phyloP scores from a whole-genome alignment of 23 tunicate genomes.

The Diplosoma virens region DNA sequence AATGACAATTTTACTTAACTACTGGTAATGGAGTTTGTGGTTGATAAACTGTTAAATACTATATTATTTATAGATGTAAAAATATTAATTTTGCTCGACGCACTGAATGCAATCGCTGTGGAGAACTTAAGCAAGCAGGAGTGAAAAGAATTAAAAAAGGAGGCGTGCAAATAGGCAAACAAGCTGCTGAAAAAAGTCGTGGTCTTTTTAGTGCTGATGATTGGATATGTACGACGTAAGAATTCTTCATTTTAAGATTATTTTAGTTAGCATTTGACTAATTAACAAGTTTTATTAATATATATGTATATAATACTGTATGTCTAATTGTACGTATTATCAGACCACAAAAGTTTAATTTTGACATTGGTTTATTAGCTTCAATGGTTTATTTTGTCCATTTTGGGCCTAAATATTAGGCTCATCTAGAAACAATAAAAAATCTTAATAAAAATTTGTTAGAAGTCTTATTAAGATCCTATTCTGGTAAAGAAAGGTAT shows the following conservation, averaged over 20 bases:
- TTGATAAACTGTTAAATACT: neutral
- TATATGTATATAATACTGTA: too few relatives aligned
- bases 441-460: too few relatives aligned
- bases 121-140: conserved; percentile 42
- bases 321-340: too few relatives aligned
- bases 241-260: neutral
- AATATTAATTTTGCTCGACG: conserved; percentile 90
- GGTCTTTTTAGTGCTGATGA: conserved; percentile 98
- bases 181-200: conserved; percentile 82
- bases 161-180: conserved; percentile 90
- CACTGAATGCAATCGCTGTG: conserved; percentile 78
- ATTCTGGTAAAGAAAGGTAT: too few relatives aligned
- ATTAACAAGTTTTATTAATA: too few relatives aligned
- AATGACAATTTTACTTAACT: neutral
- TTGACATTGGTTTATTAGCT: too few relatives aligned
- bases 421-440: too few relatives aligned
- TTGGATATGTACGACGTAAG: conserved; percentile 98
- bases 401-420: too few relatives aligned
- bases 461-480: too few relatives aligned
- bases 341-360: too few relatives aligned
- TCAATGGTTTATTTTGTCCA: too few relatives aligned
- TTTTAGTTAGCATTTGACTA: too few relatives aligned
- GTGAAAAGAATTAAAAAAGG: conserved; percentile 74
- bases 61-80: conserved; percentile 46
- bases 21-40: neutral